Evolutionary conservation across 2,888 invertebrate species (phyloP), one percentile per base, ranked within the genome.

Genomic region (Deilephila porcellus): DNA sequence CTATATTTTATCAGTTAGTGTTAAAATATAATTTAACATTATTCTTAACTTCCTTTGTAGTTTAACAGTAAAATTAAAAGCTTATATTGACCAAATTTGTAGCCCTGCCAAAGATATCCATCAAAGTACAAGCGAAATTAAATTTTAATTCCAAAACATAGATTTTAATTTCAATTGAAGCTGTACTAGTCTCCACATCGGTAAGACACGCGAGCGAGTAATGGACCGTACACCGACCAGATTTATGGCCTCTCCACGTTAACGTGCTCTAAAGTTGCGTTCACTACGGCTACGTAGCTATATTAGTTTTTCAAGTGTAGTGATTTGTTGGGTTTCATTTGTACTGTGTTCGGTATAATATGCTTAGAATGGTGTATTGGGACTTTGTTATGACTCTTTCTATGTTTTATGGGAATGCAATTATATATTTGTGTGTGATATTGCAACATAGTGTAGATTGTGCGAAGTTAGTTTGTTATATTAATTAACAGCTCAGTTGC

Each of bases 201-300:
- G 67, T 52, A 67, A 72, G 74, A 62, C 34, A 73, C 70, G 78
- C 77, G 79, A 78, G 78, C 81, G 81, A 82, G 86, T 87, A 88
- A 89, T 88, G 87, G 88, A 85, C 82, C 86, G 83, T 82, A 82
- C 80, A 80, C 79, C 76, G 79, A 76, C 70, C 75, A 78, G 78
- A 79, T 79, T 79, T 79, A 79, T 78, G 74, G 77, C 74, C 78
- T 75, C 79, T 71, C 62, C 70, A 71, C 76, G 74, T 52, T 74
- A 75, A 75, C 76, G 60, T 73, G 67, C 64, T 73, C 70, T 45
- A 32, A 70, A 70, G 62, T 73, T 67, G 59, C 60, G 60, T 70
- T 73, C 62, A 20, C 62, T 3, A 77, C 32, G 32, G 32, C 75
- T 77, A 56, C n/a, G 67, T 75, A 76, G 70, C 73, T 56, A 32